A percentile compares a stretch with the other conserved stretches of the same genome.
Evolutionary conservation across 2,797 vertebrate genomes (phyloP).

Genomic region (Pteropus rufus): DNA sequence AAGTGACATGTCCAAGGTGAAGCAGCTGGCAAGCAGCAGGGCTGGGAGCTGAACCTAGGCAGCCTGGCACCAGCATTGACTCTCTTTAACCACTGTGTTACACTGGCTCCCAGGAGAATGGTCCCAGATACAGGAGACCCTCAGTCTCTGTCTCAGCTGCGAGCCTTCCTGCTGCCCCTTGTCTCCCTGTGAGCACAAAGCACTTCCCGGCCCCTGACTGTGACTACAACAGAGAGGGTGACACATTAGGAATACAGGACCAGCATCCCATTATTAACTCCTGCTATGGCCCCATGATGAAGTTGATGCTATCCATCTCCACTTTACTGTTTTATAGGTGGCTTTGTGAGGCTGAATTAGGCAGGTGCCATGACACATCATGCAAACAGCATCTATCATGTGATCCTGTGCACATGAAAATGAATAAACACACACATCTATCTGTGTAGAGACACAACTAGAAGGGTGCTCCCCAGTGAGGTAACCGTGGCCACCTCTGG

Average conservation of each 20-base stretch:
- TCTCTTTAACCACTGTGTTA: neutral
- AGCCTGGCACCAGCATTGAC: neutral
- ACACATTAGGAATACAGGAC: neutral
- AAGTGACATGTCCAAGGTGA: neutral
- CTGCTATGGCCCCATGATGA: fast-evolving
- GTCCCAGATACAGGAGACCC: neutral
- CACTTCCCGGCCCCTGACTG: neutral
- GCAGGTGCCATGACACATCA: fast-evolving
- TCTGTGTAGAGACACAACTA: neutral
- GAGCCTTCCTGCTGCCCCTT: neutral
- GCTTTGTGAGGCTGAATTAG: neutral
- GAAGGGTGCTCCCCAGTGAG: neutral
- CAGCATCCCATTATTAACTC: neutral
- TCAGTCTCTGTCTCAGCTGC: neutral
- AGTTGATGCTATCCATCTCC: neutral
- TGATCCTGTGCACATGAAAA: neutral
- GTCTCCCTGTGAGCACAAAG: fast-evolving
- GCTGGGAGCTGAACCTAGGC: neutral
- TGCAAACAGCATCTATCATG: neutral
- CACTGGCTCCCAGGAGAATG: neutral
- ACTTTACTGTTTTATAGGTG: neutral
- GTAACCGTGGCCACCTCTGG: neutral
- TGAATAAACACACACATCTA: neutral
- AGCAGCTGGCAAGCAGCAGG: neutral
- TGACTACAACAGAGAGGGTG: neutral